These are phyloP conservation scores for Amazona guildingii DNA, from an alignment of 2,113 vertebrate genomes.

Conservation along the genomic window DNA sequence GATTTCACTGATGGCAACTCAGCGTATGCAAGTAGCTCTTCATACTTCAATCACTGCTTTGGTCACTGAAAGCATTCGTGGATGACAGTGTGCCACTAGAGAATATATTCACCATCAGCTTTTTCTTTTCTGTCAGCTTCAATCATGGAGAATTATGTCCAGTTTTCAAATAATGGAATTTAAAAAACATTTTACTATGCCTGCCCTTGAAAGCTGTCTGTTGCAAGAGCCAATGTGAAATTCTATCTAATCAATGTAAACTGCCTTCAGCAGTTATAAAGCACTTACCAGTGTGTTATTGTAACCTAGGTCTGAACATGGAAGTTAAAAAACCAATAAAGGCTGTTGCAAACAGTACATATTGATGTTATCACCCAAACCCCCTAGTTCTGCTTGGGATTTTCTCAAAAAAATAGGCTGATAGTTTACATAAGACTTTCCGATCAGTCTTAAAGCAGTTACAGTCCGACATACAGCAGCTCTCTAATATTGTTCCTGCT, in stretches of 20 bases:
- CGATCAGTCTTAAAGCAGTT: background rate
- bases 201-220: slow-evolving; percentile 44
- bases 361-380: background rate
- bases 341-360: background rate
- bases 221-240: slow-evolving; percentile 20
- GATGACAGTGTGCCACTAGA: slow-evolving; percentile 4
- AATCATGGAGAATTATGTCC: slow-evolving; percentile 39
- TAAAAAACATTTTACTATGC: background rate
- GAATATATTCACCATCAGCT: slow-evolving; percentile 4
- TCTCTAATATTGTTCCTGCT: background rate
- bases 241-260: slow-evolving; percentile 28
- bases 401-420: background rate
- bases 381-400: background rate
- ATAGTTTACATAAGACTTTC: background rate
- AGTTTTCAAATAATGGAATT: slow-evolving; percentile 44
- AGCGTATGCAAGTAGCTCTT: background rate
- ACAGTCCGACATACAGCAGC: background rate
- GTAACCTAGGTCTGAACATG: background rate
- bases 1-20: background rate
- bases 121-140: slow-evolving; percentile 23
- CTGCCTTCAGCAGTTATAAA: slow-evolving; percentile 1
- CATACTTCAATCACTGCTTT: background rate
- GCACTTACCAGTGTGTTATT: background rate
- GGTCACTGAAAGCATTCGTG: slow-evolving; percentile 3
- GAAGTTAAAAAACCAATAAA: background rate